Percentiles rank a stretch among this genome's conserved stretches.
These are phyloP conservation scores for Scaptomyza reducta DNA, from an alignment of 2,888 invertebrate species.

Conservation along the genomic window DNA sequence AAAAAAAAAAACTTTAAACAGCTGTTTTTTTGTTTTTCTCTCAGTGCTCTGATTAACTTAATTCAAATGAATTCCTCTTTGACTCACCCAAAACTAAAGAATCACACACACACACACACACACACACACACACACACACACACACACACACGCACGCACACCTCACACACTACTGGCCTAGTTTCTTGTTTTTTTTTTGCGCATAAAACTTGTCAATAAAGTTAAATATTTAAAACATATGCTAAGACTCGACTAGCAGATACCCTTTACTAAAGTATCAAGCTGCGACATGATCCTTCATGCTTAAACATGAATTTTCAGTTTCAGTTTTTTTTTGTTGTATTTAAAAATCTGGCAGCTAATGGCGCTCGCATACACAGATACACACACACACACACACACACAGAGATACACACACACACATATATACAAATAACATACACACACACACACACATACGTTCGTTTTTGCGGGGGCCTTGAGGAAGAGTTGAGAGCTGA, in stretches of 20 bases:
- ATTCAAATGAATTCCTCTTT: conserved; percentile 26
- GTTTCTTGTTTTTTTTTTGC: conserved; percentile 47
- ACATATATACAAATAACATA: background rate
- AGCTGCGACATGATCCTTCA: too few species aligned
- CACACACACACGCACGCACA: background rate
- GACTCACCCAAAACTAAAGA: conserved; percentile 32
- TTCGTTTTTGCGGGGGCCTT: conserved; percentile 55
- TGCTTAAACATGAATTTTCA: too few species aligned
- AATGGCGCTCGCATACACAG: conserved; percentile 66
- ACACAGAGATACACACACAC: conserved; percentile 1
- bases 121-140: conserved; percentile 1
- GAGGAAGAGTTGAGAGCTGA: conserved; percentile 66
- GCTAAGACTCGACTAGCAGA: background rate
- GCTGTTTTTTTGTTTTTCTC: conserved; percentile 38
- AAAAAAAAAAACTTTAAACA: conserved; percentile 8
- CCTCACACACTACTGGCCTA: conserved; percentile 72
- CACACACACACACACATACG: conserved; percentile 18
- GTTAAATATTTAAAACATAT: conserved; percentile 2
- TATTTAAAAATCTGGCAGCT: conserved; percentile 78
- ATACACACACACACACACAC: conserved; percentile 15
- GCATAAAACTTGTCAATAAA: conserved; percentile 73
- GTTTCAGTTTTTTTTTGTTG: too few species aligned
- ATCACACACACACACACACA: conserved; percentile 9
- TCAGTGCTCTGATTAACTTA: conserved; percentile 3
- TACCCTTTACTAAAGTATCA: conserved; percentile 43